phyloP scores from a whole-genome alignment of 2,797 vertebrate genomes.

The Euphonia xanthogaster region DNA sequence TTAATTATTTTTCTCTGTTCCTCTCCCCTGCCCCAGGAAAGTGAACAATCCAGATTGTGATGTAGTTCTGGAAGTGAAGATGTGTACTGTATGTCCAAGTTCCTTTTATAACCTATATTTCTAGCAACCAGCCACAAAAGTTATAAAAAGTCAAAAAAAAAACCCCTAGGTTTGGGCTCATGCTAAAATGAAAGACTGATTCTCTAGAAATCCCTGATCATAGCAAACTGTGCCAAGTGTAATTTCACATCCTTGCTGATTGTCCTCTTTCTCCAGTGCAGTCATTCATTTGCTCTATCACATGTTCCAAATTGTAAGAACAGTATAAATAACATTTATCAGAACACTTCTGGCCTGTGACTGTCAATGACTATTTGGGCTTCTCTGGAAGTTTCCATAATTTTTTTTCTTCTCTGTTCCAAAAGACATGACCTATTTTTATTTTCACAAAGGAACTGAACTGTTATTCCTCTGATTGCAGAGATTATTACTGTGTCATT shows the following conservation, averaged over 20 bases:
- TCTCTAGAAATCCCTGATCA: constrained; percentile 32
- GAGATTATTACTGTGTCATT: background rate
- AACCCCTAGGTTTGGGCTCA: background rate
- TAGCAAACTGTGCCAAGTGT: constrained; percentile 24
- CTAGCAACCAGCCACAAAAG: background rate
- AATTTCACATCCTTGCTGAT: constrained; percentile 20
- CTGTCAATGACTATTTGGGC: background rate
- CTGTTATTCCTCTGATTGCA: background rate
- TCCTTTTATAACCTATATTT: background rate
- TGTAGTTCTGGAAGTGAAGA: background rate
- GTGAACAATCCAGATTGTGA: background rate
- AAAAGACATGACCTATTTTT: background rate
- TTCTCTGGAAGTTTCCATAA: background rate
- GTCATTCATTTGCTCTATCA: constrained; percentile 51
- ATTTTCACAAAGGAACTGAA: background rate
- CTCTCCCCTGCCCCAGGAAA: background rate
- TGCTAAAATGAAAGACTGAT: constrained; percentile 36
- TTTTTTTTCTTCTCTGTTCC: background rate
- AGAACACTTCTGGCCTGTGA: background rate
- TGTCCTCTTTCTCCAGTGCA: background rate
- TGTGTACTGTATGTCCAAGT: background rate
- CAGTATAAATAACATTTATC: constrained; percentile 3
- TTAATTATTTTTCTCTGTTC: background rate
- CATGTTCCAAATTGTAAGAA: background rate
- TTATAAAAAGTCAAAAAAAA: background rate